Conservation (phyloP, 2,113 vertebrate genomes). For the Peromyscus leucopus region DNA sequence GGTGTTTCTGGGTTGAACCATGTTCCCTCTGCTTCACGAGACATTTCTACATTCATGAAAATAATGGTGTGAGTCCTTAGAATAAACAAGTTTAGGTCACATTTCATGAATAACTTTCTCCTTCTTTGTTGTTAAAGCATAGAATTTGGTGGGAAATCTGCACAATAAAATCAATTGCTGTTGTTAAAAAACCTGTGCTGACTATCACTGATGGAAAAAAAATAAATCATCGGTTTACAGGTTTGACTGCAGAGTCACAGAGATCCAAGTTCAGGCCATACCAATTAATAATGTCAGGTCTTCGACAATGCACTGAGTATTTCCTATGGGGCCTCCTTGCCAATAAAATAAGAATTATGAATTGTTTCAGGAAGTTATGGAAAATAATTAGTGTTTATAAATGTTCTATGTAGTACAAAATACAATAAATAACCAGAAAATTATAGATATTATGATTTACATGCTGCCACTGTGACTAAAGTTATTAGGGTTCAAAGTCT, state of each 20-base stretch:
- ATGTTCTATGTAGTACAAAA: neutral
- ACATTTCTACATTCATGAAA: neutral
- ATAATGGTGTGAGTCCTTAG: neutral
- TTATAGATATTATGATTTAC: neutral
- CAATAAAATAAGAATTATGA: slow-evolving; percentile 45
- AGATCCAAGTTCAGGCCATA: neutral
- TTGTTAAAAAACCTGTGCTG: neutral
- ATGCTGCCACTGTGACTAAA: neutral
- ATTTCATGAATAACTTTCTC: neutral
- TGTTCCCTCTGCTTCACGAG: neutral
- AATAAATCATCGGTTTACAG: slow-evolving; percentile 30
- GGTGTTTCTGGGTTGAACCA: neutral
- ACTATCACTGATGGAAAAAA: neutral
- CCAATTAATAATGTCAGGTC: slow-evolving; percentile 45
- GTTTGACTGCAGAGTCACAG: neutral
- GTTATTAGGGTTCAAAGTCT: neutral
- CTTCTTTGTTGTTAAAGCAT: slow-evolving; percentile 24
- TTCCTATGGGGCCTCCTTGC: neutral
- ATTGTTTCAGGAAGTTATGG: neutral
- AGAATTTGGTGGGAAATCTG: neutral
- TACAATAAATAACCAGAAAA: slow-evolving; percentile 12
- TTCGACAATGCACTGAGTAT: slow-evolving; percentile 5
- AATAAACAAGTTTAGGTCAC: slow-evolving; percentile 4
- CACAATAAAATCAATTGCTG: slow-evolving; percentile 1
- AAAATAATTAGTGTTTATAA: slow-evolving; percentile 33